phyloP scores from a whole-genome alignment of 2,888 invertebrate genomes.

The Kuschelorhynchus macadamiae region DNA sequence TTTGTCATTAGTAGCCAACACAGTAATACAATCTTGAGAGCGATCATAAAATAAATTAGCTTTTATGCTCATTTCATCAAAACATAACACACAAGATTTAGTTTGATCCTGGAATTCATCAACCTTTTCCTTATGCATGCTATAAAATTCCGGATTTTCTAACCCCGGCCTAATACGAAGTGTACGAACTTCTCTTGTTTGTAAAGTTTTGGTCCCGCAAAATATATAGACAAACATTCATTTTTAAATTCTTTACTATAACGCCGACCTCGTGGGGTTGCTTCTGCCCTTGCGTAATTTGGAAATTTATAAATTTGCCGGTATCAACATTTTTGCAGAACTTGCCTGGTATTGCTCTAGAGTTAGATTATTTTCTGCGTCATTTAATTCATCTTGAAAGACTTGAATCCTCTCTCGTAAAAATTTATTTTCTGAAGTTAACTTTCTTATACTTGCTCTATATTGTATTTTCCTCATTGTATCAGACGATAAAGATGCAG shows the following conservation, averaged over 20 bases:
- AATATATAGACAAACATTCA: conserved; percentile 1
- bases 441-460: background rate
- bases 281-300: conserved; percentile 4
- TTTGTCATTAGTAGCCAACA: background rate
- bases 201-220: background rate
- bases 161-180: background rate
- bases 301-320: background rate
- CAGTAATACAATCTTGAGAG: background rate
- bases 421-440: background rate
- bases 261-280: background rate
- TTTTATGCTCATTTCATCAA: background rate
- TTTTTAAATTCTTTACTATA: background rate
- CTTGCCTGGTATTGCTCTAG: background rate
- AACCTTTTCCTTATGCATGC: background rate
- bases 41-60: background rate
- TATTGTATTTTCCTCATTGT: background rate
- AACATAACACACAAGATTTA: background rate
- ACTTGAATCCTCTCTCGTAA: background rate
- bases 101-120: background rate
- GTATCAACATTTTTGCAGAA: background rate
- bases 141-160: background rate
- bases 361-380: background rate
- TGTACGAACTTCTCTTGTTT: background rate
- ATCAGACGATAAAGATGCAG: background rate
- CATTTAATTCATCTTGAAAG: background rate